Conservation (phyloP, 2,888 invertebrate genomes). For the Drosophila meridiana region DNA sequence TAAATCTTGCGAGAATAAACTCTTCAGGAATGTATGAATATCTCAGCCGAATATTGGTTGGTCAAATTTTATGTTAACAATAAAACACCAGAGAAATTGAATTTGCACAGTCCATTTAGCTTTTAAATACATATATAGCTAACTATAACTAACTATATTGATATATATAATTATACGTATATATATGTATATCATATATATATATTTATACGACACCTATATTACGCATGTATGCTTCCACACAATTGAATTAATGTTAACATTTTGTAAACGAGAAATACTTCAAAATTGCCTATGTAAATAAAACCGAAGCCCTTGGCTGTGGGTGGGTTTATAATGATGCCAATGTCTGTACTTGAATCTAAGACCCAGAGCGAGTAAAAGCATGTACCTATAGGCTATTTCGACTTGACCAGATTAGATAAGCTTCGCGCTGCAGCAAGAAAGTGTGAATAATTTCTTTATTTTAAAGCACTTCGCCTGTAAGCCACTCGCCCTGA, state of each 20-base stretch:
- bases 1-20: constrained; percentile 31
- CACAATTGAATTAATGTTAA: constrained; percentile 59
- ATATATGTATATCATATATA: constrained; percentile 8
- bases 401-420: constrained; percentile 46
- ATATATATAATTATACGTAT: constrained; percentile 23
- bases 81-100: constrained; percentile 27
- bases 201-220: constrained; percentile 47
- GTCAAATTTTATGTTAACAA: constrained; percentile 54
- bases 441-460: constrained; percentile 71
- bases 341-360: constrained; percentile 5
- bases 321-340: constrained; percentile 63
- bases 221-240: constrained; percentile 62
- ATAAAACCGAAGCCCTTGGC: constrained; percentile 62
- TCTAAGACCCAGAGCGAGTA: neutral
- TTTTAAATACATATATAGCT: constrained; percentile 27
- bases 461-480: constrained; percentile 36
- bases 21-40: constrained; percentile 28
- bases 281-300: constrained; percentile 67
- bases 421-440: constrained; percentile 38
- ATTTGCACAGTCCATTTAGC: constrained; percentile 49
- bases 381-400: constrained; percentile 1
- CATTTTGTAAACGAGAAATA: constrained; percentile 56
- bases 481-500: constrained; percentile 45
- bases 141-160: constrained; percentile 1
- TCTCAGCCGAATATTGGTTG: constrained; percentile 23